These are phyloP conservation scores for Cetoscarus ocellatus DNA, from an alignment of 2,797 vertebrate species.

Conservation along the genomic window DNA sequence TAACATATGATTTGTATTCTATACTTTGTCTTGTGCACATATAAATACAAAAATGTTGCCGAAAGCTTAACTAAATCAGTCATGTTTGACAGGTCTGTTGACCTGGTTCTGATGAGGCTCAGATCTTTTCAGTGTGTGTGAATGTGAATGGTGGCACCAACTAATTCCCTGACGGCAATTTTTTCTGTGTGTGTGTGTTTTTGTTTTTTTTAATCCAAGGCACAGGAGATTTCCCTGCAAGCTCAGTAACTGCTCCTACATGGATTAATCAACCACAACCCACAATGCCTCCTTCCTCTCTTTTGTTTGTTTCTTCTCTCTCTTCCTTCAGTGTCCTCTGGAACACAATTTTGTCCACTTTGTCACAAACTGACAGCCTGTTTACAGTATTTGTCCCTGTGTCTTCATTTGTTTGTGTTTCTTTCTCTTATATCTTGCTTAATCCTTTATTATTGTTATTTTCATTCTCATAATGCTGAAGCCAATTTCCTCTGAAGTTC, in stretches of 20 bases:
- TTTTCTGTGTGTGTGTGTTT: no score
- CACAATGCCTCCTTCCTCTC: slow-evolving; percentile 12
- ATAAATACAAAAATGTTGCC: no score
- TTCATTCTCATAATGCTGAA: slow-evolving; percentile 22
- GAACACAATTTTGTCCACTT: slow-evolving; percentile 51
- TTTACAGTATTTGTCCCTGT: slow-evolving; percentile 18
- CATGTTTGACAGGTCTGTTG: slow-evolving; percentile 14
- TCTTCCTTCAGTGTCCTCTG: slow-evolving; percentile 11
- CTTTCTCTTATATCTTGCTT: slow-evolving; percentile 42
- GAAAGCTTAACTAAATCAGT: not conserved
- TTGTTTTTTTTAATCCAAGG: no score
- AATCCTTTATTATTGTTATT: no score
- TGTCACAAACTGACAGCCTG: slow-evolving; percentile 39
- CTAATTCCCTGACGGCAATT: slow-evolving; percentile 48
- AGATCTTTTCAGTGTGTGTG: slow-evolving; percentile 24
- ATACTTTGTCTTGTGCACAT: not conserved
- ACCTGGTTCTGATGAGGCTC: slow-evolving; percentile 5
- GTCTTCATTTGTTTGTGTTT: slow-evolving; percentile 12
- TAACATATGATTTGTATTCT: no score
- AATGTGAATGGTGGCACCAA: slow-evolving; percentile 37
- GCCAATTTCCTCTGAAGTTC: slow-evolving; percentile 15
- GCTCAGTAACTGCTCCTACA: slow-evolving; percentile 57
- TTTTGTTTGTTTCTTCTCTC: not conserved
- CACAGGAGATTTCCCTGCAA: slow-evolving; percentile 52
- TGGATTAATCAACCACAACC: slow-evolving; percentile 63